Base-by-base conservation (phyloP, 2,113 vertebrate genomes). In the Ophthalmolycus amberensis region DNA sequence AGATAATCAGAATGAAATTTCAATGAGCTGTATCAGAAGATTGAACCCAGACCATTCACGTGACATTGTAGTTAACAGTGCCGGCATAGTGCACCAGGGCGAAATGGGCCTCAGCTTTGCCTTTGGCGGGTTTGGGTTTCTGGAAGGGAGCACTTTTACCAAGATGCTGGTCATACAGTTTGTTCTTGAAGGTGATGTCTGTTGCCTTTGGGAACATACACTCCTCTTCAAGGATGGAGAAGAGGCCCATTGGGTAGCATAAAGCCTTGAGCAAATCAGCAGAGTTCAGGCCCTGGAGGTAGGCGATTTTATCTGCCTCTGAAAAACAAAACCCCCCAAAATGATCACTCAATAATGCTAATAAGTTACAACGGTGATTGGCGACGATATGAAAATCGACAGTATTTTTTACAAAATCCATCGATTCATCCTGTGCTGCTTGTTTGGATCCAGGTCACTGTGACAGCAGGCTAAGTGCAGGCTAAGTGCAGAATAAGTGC, bases 81-180 rank as follows among this genome's bases (percentile, higher is more conserved):
- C 97, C 96, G 12, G 97, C 97, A 0, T 97, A 97, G 67, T 97
- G 97, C 0, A 96, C 2, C 40, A 97, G 85, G 0, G 97, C 85
- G 67, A 97, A 97, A 70, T 97, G 96, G 0, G 96, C 96, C 68
- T 97, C 96, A 2, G 2, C 27, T 50, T 94, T 97, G 0, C 97
- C 97, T 90, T 97, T 97, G 22, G 80, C 7, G 70, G 95, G 94
- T 15, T 97, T 97, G 10, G 96, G 97, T 69, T 97, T 97, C 89
- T 97, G 95, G 90, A 97, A 97, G 27, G 96, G 96, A 40, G 1
- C 65, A 4, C 90, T 95, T 83, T 97, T 98, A 2, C 97, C 97
- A 75, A 97, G 85, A 22, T 97, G 97, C 50, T 97, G 96, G 34
- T 97, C 96, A 25, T 96, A 96, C 1, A 97, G 93, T 82, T 97